Evolutionary conservation across 2,888 invertebrate genomes (phyloP), one percentile per base, ranked within the genome.

Genomic region (Cephus spinipes): DNA sequence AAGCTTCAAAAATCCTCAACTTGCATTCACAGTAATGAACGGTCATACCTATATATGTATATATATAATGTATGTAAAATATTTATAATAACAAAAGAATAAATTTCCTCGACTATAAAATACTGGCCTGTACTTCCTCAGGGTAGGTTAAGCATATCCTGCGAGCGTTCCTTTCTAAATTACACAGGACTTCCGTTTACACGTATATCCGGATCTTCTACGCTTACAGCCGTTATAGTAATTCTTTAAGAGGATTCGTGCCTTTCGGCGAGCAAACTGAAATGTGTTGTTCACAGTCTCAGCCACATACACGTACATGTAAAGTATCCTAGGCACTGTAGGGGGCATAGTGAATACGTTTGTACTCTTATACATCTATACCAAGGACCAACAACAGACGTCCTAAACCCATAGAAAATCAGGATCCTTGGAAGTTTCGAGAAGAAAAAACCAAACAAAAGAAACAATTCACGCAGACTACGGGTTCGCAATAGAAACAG

Each of bases 381-480:
- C 32, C 31, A 31, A 71, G 32, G 32, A 71, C 71, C 12, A 71
- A 33, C 71, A 33, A 71, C 32, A 31, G 15, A 3, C 32, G 31
- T 71, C 33, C 33, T 71, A 33, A 71, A 33, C 31, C 71, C 71
- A 33, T 71, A 71, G 71, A 71, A 71, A 71, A 71, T 71, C 71
- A 33, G 71, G 32, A 33, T 33, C 71, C 33, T 33, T 71, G 32
- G 31, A 71, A 31, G 71, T 32, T 32, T 33, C 6, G 31, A 12
- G 71, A 71, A 31, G 15, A 32, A 34, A 32, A n/a, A 71, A 33
- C 71, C 71, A 33, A 31, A 71, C 71, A 71, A 71, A 71, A 71
- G 71, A 71, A 31, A 33, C 71, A 55, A 23, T 55, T 23, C 31
- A 23, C 9, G 32, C 32, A 71, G 31, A 71, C 71, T 71, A 33